Base-by-base conservation (phyloP, 2,113 vertebrate genomes). In the Varanus salvator region DNA sequence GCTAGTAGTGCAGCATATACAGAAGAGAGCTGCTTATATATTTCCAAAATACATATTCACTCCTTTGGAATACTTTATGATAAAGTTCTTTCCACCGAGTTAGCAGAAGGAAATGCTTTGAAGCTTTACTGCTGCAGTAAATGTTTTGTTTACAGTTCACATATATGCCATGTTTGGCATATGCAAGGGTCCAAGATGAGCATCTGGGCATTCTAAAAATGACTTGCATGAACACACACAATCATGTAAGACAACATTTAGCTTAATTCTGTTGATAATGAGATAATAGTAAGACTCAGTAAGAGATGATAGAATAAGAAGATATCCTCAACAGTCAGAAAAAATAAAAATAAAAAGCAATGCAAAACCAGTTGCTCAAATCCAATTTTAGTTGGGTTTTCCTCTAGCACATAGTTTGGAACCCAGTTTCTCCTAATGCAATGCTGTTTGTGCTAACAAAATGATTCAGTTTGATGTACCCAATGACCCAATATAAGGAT, bases 321-420 rank as follows among this genome's bases (percentile, higher is more conserved):
- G 92, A 93, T 93, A 95, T 91, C 87, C 89, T 91, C 89, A 92
- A 94, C 95, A 93, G 85, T 91, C 85, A 93, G 91, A 94, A 95
- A 95, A 92, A 95, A 94, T 91, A 72, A 90, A 94, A 91, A 94
- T 87, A 90, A 89, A 93, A 93, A 91, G 57, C 57, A 60, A 60
- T 60, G 57, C 57, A 60, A 11, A 60, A 14, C 57, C 57, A 60
- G 12, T 60, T 60, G 57, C 57, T 14, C 57, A 60, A 60, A 60
- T 60, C 11, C 15, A 60, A 14, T 9, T 60, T 60, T 60, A 60
- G 57, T 60, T 60, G 57, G 57, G 57, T 60, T 60, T 2, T 60
- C 57, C 57, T 60, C 57, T 60, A 14, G 57, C 15, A 15, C 57
- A 60, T 60, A 60, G 57, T 60, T 60, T 12, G 11, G 57, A 60